These are phyloP conservation scores for Channa argus DNA, from an alignment of 2,113 vertebrate genomes.

Conservation along the genomic window DNA sequence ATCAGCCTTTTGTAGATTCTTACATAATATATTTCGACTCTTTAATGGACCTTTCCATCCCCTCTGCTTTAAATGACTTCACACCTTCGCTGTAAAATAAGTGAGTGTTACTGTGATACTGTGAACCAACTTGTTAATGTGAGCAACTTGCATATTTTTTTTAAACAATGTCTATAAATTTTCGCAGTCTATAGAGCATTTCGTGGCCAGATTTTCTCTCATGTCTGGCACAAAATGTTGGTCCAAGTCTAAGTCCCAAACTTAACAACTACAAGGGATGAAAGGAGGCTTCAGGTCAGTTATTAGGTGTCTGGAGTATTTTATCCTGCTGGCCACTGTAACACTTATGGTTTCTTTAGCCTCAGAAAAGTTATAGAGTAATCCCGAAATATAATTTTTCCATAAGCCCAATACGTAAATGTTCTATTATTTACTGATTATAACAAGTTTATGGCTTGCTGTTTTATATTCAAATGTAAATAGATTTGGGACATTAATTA, in stretches of 20 bases:
- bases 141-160: constrained; percentile 20
- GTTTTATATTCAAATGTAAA: background rate
- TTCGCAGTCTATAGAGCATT: background rate
- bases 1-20: background rate
- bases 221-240: background rate
- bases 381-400: background rate
- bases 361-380: background rate
- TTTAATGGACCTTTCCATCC: constrained; percentile 8
- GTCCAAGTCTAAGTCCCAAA: background rate
- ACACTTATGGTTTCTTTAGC: background rate
- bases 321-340: background rate
- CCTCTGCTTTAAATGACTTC: constrained; percentile 37
- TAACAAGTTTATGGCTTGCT: too few relatives aligned
- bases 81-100: constrained; percentile 35
- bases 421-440: too few relatives aligned
- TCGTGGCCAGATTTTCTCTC: background rate
- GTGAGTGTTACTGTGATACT: constrained; percentile 20
- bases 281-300: background rate
- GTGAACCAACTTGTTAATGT: constrained; percentile 34
- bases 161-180: constrained; percentile 16
- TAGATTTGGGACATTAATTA: too few relatives aligned
- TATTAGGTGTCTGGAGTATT: background rate
- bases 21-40: background rate
- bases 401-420: too few relatives aligned
- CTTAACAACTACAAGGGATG: too few relatives aligned